These are phyloP conservation scores for Sander vitreus DNA, from an alignment of 2,113 vertebrate species.

Conservation along the genomic window DNA sequence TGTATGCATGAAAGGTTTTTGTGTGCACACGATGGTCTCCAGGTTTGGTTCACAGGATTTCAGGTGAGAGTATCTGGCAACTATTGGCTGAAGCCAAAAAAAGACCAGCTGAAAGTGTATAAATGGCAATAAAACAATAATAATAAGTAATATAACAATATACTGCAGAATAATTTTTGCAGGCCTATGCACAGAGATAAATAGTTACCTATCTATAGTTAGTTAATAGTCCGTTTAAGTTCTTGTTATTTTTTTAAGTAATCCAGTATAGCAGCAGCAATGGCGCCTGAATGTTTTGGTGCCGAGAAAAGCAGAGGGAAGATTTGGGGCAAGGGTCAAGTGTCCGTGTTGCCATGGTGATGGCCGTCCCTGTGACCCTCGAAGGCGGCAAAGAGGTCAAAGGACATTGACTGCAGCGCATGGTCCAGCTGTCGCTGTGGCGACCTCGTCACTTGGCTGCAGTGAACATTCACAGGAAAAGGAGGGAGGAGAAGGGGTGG, in stretches of 20 bases:
- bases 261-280: conserved; percentile 80
- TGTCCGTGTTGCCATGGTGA: conserved; percentile 81
- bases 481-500: conserved; percentile 4
- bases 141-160: conserved; percentile 60
- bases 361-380: conserved; percentile 65
- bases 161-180: conserved; percentile 61
- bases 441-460: conserved; percentile 66
- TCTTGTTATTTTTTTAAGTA: conserved; percentile 50
- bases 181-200: conserved; percentile 71
- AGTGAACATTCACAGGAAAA: conserved; percentile 56
- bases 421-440: conserved; percentile 81
- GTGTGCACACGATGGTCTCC: conserved; percentile 58
- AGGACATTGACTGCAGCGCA: conserved; percentile 67
- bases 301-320: conserved; percentile 61
- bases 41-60: conserved; percentile 84
- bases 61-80: conserved; percentile 69
- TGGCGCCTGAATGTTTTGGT: conserved; percentile 74
- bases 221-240: conserved; percentile 66
- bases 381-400: conserved; percentile 73
- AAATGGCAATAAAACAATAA: conserved; percentile 57
- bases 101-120: conserved; percentile 68
- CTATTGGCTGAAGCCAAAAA: conserved; percentile 58
- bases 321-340: conserved; percentile 75
- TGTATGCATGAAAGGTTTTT: conserved; percentile 70
- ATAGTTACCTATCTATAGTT: conserved; percentile 62